phyloP scores from a whole-genome alignment of 1,140 invertebrate species.

The Anoplophora glabripennis region DNA sequence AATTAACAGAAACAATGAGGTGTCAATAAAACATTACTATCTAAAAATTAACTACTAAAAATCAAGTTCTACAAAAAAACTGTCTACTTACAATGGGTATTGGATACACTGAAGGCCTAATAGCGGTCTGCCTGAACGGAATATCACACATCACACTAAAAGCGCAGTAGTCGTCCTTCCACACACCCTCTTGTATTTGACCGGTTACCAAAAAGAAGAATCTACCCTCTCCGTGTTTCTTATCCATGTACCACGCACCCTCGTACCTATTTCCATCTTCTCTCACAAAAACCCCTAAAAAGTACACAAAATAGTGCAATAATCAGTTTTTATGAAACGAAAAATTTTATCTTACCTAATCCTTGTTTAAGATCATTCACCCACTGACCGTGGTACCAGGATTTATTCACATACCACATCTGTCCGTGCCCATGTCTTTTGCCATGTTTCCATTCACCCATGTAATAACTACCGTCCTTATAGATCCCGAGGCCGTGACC shows the following conservation, averaged over 20 bases:
- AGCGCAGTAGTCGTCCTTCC: slow-evolving; percentile 53
- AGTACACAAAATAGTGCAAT: neutral
- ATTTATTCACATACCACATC: slow-evolving; percentile 57
- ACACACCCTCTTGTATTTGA: slow-evolving; percentile 60
- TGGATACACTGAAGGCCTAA: slow-evolving; percentile 54
- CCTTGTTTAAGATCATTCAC: slow-evolving; percentile 49
- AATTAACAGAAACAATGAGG: no score
- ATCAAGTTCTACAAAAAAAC: no score
- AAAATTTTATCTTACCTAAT: slow-evolving; percentile 25
- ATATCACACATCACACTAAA: slow-evolving; percentile 56
- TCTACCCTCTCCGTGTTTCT: slow-evolving; percentile 57
- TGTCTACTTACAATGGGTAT: slow-evolving; percentile 52
- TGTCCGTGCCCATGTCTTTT: slow-evolving; percentile 62
- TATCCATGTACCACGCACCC: slow-evolving; percentile 55
- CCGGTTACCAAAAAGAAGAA: slow-evolving; percentile 61
- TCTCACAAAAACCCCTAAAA: slow-evolving; percentile 33
- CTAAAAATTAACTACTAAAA: no score
- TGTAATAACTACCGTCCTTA: slow-evolving; percentile 57
- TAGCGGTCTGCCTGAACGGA: slow-evolving; percentile 54
- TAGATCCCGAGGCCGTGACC: slow-evolving; percentile 57
- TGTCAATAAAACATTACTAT: no score
- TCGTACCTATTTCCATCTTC: slow-evolving; percentile 61
- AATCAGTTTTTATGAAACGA: neutral
- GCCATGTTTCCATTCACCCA: slow-evolving; percentile 60
- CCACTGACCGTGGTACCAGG: slow-evolving; percentile 58